phyloP scores from a whole-genome alignment of 2,888 invertebrate species.

The Sepiola atlantica region DNA sequence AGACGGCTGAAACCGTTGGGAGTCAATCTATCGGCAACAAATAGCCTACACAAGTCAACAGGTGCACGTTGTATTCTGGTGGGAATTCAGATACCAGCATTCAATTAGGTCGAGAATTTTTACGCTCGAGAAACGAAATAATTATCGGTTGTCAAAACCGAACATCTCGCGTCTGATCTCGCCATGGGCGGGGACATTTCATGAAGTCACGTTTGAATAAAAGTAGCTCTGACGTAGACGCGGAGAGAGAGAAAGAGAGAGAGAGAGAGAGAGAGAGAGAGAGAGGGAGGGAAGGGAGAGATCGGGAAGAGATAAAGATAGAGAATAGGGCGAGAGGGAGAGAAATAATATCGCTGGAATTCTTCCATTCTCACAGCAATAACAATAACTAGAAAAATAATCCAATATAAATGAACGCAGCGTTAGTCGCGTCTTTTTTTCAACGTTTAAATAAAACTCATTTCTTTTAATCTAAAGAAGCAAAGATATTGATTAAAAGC shows the following conservation, averaged over 20 bases:
- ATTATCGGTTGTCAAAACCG: slow-evolving; percentile 22
- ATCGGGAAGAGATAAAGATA: too few relatives aligned
- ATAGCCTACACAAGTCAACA: slow-evolving; percentile 11
- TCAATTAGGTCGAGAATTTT: slow-evolving; percentile 13
- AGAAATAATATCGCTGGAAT: too few relatives aligned
- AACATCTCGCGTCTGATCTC: not conserved
- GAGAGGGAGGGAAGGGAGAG: too few relatives aligned
- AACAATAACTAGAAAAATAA: too few relatives aligned
- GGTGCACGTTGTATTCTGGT: not conserved
- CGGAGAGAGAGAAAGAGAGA: not conserved
- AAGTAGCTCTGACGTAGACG: not conserved
- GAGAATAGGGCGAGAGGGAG: too few relatives aligned
- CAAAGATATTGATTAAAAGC: not conserved
- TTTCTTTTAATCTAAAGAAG: not conserved
- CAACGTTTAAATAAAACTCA: not conserved
- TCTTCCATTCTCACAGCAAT: too few relatives aligned
- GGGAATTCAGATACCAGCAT: slow-evolving; percentile 9
- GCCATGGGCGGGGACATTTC: not conserved
- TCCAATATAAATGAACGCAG: not conserved
- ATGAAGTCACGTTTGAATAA: not conserved
- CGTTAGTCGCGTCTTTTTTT: not conserved
- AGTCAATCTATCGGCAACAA: slow-evolving; percentile 21
- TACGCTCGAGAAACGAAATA: slow-evolving; percentile 8
- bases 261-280: not conserved
- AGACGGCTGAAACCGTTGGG: not conserved